Base-by-base conservation (phyloP, 92 coral and sea anemone genomes). In the Isaurus tuberculatus region DNA sequence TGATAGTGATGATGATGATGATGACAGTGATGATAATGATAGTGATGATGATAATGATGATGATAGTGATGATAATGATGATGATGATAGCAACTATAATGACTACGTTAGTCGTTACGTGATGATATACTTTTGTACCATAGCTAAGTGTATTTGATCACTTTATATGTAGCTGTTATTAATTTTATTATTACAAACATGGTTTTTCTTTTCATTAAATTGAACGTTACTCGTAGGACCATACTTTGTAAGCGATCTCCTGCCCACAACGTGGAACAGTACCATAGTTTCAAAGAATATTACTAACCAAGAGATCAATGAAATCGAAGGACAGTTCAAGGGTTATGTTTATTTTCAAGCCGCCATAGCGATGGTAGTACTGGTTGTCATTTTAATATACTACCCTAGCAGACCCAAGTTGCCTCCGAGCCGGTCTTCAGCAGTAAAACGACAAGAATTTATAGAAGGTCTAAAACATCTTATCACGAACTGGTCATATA, bases 401-500 rank as follows among this genome's bases (percentile, higher is more conserved):
- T 91, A 86, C 58, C 97, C 97, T 6, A 77, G 92, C 28, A 91
- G 80, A 65, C 97, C 97, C 25, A 87, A 85, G 43, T 73, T 79
- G 0, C 97, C 97, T 2, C 97, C 97, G 43, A 91, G 94, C n/a
- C 70, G 31, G 4, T 90, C 97, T 20, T 84, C 94, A 7, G 37
- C 81, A 22, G 68, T 15, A 4, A 57, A 75, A 37, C 81, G 81
- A 10, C 81, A 75, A 8, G 81, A 75, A 8, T 55, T 75, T 22
- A 14, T 63, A 7, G 81, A 75, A 32, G 81, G 81, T 31, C 48
- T 75, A 4, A 75, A 75, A 20, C 68, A 43, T 34, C 22, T 75
- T 46, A n/a, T 57, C 32, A 53, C 68, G 7, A 20, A 75, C 20
- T 27, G 67, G 9, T 57, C 81, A 10, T 75, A 53, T 29, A 19